phyloP scores from a whole-genome alignment of 2,888 invertebrate genomes.

The Volucella inflata region DNA sequence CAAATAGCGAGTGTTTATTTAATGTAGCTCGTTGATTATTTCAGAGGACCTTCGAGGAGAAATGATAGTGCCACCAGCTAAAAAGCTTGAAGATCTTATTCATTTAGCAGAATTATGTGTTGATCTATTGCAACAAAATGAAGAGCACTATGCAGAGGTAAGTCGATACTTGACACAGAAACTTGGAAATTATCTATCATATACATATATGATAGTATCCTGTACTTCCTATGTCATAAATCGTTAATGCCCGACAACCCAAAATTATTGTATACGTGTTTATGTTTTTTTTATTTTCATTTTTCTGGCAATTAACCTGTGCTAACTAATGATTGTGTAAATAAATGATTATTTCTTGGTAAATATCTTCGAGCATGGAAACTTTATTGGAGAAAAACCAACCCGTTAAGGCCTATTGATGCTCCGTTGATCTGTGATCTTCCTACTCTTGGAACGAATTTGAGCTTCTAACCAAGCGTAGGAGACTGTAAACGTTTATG shows the following conservation, averaged over 20 bases:
- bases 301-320: too few relatives aligned
- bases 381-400: too few relatives aligned
- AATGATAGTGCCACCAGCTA: conserved; percentile 91
- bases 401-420: too few relatives aligned
- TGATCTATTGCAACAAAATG: conserved; percentile 99
- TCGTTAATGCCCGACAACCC: conserved; percentile 48
- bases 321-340: neutral
- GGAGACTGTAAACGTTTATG: too few relatives aligned
- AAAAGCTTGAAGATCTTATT: conserved; percentile 97
- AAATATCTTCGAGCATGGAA: conserved; percentile 10
- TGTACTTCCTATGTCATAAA: conserved; percentile 29
- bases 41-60: conserved; percentile 93
- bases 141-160: conserved; percentile 99
- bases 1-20: neutral
- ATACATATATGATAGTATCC: conserved; percentile 34
- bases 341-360: neutral
- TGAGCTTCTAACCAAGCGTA: too few relatives aligned
- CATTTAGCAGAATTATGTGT: conserved; percentile 99
- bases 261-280: conserved; percentile 45
- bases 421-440: too few relatives aligned
- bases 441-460: too few relatives aligned
- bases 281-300: neutral
- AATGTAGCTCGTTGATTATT: conserved; percentile 6
- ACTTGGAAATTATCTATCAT: neutral
- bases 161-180: conserved; percentile 77